Percentiles rank a stretch among this genome's conserved stretches.
Evolutionary conservation across 1,140 invertebrate genomes (phyloP).

Genomic region (Adoxophyes honmai): DNA sequence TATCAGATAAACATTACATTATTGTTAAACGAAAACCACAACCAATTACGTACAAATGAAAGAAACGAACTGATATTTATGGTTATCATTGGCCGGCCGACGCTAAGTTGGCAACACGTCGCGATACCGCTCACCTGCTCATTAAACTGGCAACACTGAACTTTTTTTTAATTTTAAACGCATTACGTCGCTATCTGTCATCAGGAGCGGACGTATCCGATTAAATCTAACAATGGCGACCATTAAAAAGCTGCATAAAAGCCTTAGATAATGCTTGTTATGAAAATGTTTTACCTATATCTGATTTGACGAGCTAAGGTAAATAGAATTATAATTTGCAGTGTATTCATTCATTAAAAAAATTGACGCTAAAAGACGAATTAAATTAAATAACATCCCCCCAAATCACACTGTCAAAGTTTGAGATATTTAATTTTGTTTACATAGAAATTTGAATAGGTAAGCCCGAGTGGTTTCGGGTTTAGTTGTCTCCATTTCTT

Average conservation of each 20-base stretch:
- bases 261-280: neutral
- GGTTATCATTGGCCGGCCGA: neutral
- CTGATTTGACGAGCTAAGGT: no score
- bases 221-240: neutral
- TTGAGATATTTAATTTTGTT: no score
- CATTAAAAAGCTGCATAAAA: neutral
- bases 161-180: constrained; percentile 1
- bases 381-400: no score
- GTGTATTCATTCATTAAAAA: no score
- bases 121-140: constrained; percentile 1
- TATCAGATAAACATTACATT: constrained; percentile 1
- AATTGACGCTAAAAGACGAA: no score
- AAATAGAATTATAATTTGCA: no score
- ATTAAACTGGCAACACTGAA: constrained; percentile 6
- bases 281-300: no score
- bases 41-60: constrained; percentile 6
- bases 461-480: no score
- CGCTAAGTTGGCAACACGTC: constrained; percentile 9
- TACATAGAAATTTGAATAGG: no score
- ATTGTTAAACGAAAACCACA: constrained; percentile 10
- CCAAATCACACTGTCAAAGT: no score
- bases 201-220: neutral
- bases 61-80: constrained; percentile 8
- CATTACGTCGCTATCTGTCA: constrained; percentile 15
- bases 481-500: no score